These are phyloP conservation scores for Andrena chrysosceles DNA, from an alignment of 2,888 invertebrate species.

Conservation along the genomic window DNA sequence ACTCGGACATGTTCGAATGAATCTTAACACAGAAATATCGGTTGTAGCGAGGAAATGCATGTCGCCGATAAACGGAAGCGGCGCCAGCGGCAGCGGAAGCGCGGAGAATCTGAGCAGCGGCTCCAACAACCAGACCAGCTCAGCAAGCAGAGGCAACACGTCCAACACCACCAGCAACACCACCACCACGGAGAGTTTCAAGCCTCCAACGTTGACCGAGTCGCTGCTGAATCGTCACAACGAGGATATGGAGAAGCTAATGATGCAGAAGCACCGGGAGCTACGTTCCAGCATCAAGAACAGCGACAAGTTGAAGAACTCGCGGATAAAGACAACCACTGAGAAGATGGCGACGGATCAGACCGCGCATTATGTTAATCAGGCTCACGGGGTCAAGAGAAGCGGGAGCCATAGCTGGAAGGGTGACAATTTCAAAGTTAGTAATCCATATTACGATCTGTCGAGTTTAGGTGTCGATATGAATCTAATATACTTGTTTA, in stretches of 20 bases:
- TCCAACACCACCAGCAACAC: conserved; percentile 84
- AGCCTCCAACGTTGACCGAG: conserved; percentile 87
- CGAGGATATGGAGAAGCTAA: conserved; percentile 92
- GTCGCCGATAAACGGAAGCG: conserved; percentile 86
- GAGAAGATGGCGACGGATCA: conserved; percentile 82
- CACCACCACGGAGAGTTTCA: conserved; percentile 81
- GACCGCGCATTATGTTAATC: conserved; percentile 74
- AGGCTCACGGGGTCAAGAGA: conserved; percentile 87
- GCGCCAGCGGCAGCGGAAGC: conserved; percentile 87
- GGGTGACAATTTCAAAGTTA: conserved; percentile 85
- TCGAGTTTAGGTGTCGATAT: not conserved
- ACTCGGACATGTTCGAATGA: not conserved
- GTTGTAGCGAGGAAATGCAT: conserved; percentile 83
- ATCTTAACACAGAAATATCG: not conserved
- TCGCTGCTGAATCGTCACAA: conserved; percentile 89
- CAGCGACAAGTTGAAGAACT: conserved; percentile 85
- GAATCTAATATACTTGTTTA: conserved; percentile 1
- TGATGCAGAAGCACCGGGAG: conserved; percentile 90
- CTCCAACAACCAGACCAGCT: conserved; percentile 87
- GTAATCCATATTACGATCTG: not conserved
- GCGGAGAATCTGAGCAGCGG: conserved; percentile 87
- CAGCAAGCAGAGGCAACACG: conserved; percentile 84
- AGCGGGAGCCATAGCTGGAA: conserved; percentile 88
- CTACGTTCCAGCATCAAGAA: conserved; percentile 86
- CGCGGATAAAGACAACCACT: conserved; percentile 84